Percentiles rank a stretch among this genome's conserved stretches.
Evolutionary conservation across 2,113 vertebrate species (phyloP).

Genomic region (Ciconia maguari): DNA sequence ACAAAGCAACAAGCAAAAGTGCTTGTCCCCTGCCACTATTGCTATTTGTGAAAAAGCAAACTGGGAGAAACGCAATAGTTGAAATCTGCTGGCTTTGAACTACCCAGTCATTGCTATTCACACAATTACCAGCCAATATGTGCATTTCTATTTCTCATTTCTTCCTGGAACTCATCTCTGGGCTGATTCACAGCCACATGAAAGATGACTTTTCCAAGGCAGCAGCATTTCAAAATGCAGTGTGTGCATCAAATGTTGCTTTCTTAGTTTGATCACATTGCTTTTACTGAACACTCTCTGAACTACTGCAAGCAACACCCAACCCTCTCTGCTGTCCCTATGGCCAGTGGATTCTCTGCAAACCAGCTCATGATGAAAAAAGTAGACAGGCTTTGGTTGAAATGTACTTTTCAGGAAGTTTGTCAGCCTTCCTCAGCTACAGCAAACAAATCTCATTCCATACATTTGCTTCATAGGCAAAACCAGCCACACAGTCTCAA

Average conservation of each 20-base stretch:
- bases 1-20: not conserved
- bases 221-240: constrained; percentile 27
- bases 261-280: not conserved
- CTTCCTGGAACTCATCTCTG: constrained; percentile 31
- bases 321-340: not conserved
- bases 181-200: constrained; percentile 37
- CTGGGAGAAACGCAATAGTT: not conserved
- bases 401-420: not conserved
- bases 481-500: not conserved
- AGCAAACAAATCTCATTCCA: not conserved
- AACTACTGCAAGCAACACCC: not conserved
- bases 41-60: constrained; percentile 9
- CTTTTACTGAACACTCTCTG: not conserved
- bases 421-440: not conserved
- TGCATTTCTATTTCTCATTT: constrained; percentile 38
- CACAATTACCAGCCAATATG: constrained; percentile 24
- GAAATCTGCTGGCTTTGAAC: constrained; percentile 40
- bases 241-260: not conserved
- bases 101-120: constrained; percentile 34
- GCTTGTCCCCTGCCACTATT: not conserved
- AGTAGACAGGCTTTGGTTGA: not conserved
- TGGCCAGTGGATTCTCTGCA: not conserved
- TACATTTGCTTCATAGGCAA: not conserved
- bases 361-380: not conserved
- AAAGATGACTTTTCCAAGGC: constrained; percentile 44